Percentiles rank a stretch among this genome's conserved stretches.
Evolutionary conservation across 2,797 vertebrate species (phyloP).

Genomic region (Sebastes hubbsi): DNA sequence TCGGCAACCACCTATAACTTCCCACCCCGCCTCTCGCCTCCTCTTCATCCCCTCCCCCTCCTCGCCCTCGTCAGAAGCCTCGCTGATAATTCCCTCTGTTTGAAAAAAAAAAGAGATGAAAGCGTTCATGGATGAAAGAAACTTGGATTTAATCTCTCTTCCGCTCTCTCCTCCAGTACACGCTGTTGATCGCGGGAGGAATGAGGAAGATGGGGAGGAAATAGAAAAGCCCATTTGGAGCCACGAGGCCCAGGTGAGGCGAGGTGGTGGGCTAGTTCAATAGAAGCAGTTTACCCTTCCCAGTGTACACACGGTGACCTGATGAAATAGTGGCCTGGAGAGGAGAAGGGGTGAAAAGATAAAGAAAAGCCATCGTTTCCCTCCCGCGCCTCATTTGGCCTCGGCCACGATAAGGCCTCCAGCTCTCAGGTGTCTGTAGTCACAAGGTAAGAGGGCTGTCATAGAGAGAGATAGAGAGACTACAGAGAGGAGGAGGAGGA

Average conservation of each 20-base stretch:
- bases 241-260: constrained; percentile 34
- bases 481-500: constrained; percentile 70
- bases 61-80: constrained; percentile 76
- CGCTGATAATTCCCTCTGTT: constrained; percentile 95
- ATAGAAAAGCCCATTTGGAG: constrained; percentile 32
- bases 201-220: constrained; percentile 2
- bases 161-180: constrained; percentile 71
- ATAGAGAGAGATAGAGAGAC: constrained; percentile 85
- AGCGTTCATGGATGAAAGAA: constrained; percentile 96
- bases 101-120: constrained; percentile 94
- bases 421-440: constrained; percentile 43
- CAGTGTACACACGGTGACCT: constrained; percentile 40
- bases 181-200: constrained; percentile 81
- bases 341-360: constrained; percentile 32
- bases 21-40: constrained; percentile 28
- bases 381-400: constrained; percentile 43
- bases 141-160: constrained; percentile 90
- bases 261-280: constrained; percentile 14
- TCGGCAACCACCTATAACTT: constrained; percentile 48
- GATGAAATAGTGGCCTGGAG: constrained; percentile 36
- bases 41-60: constrained; percentile 16
- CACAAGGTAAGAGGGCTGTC: constrained; percentile 88
- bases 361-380: constrained; percentile 48
- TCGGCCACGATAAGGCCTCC: constrained; percentile 36
- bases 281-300: constrained; percentile 41